phyloP scores from a whole-genome alignment of 2,888 invertebrate species.

The Carabus problematicus region DNA sequence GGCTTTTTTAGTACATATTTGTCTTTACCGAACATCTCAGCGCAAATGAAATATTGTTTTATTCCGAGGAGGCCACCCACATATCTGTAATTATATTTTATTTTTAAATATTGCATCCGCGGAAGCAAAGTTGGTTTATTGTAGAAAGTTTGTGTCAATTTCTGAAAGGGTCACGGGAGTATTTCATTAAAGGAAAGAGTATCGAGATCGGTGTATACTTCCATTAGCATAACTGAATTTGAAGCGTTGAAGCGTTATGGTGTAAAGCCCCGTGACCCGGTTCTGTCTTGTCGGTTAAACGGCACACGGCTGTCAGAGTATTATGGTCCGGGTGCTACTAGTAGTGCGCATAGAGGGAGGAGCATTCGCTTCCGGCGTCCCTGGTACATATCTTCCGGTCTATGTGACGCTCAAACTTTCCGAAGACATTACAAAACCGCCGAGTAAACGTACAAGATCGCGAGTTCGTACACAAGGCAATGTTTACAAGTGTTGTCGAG shows the following conservation, averaged over 20 bases:
- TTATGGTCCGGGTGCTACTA: too few species aligned
- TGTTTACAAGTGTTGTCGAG: slow-evolving; percentile 50
- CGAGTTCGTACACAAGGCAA: slow-evolving; percentile 45
- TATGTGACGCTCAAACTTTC: slow-evolving; percentile 42
- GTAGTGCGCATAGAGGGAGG: neutral
- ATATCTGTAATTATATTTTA: slow-evolving; percentile 10
- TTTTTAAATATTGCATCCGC: neutral
- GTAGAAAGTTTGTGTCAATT: slow-evolving; percentile 32
- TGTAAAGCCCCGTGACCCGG: neutral
- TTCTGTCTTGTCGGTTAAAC: slow-evolving; percentile 6
- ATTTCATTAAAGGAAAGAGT: slow-evolving; percentile 25
- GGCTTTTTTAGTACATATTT: neutral
- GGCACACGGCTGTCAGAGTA: slow-evolving; percentile 3
- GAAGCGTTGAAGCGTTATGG: slow-evolving; percentile 17
- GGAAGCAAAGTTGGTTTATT: slow-evolving; percentile 18
- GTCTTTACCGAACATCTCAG: slow-evolving; percentile 6
- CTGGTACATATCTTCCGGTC: slow-evolving; percentile 38
- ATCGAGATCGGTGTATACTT: slow-evolving; percentile 7
- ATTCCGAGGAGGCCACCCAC: neutral
- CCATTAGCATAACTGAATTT: slow-evolving; percentile 27
- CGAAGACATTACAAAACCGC: slow-evolving; percentile 47
- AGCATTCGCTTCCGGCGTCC: slow-evolving; percentile 26
- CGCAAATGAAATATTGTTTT: neutral
- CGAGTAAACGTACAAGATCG: slow-evolving; percentile 47
- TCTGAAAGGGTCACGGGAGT: slow-evolving; percentile 33